phyloP scores from a whole-genome alignment of 2,888 invertebrate genomes.

The Cosmorhoe ocellata region DNA sequence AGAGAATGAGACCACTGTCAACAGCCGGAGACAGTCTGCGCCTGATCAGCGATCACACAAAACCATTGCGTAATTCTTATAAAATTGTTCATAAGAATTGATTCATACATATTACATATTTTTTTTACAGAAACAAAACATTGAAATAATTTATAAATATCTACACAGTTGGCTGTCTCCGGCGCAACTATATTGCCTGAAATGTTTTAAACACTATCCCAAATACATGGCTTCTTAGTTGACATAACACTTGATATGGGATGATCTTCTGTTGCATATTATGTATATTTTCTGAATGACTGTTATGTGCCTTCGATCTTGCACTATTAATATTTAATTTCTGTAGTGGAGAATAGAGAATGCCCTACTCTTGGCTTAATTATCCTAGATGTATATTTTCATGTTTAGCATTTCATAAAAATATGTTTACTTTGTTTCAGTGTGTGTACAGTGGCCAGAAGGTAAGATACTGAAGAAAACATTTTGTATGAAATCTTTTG shows the following conservation, averaged over 20 bases:
- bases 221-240: slow-evolving; percentile 25
- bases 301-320: slow-evolving; percentile 66
- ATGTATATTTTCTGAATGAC: slow-evolving; percentile 53
- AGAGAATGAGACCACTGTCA: slow-evolving; percentile 69
- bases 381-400: slow-evolving; percentile 49
- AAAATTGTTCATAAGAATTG: background rate
- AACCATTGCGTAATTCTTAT: slow-evolving; percentile 21
- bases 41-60: slow-evolving; percentile 24
- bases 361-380: slow-evolving; percentile 66
- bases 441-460: slow-evolving; percentile 96
- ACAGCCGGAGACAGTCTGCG: slow-evolving; percentile 67
- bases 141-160: background rate
- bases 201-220: slow-evolving; percentile 33
- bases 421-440: slow-evolving; percentile 84
- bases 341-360: slow-evolving; percentile 75
- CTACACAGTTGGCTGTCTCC: slow-evolving; percentile 58
- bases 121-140: too few relatives aligned
- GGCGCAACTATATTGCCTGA: slow-evolving; percentile 59
- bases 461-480: slow-evolving; percentile 81
- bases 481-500: slow-evolving; percentile 47
- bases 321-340: slow-evolving; percentile 69
- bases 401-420: slow-evolving; percentile 20
- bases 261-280: slow-evolving; percentile 22
- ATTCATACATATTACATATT: background rate
- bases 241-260: slow-evolving; percentile 22